Evolutionary conservation across 37 sponge, comb jelly and placozoan genomes (phyloP).

Genomic region (Lycopodina hypogea): DNA sequence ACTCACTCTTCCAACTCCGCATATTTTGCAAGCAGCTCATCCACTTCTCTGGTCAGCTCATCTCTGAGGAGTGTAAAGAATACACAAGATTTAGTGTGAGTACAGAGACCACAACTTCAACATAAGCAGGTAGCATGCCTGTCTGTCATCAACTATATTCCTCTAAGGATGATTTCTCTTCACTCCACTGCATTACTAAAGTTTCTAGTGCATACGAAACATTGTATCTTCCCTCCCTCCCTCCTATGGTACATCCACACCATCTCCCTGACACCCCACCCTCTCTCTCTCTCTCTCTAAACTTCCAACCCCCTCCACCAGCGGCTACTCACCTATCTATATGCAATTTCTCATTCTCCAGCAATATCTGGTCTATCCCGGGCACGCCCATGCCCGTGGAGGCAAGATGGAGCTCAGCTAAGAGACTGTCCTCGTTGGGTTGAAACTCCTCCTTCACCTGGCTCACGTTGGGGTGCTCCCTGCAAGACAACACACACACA

Average conservation of each 20-base stretch:
- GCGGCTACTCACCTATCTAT: constrained; percentile 37
- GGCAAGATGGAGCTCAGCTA: constrained; percentile 35
- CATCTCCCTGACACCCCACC: neutral
- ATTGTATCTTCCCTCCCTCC: neutral
- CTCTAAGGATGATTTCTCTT: too few relatives aligned
- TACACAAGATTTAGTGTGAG: too few relatives aligned
- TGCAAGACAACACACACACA: neutral
- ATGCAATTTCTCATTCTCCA: constrained; percentile 67
- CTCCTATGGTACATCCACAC: neutral
- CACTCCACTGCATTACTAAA: too few relatives aligned
- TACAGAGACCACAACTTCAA: too few relatives aligned
- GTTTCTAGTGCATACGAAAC: too few relatives aligned
- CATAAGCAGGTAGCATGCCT: neutral
- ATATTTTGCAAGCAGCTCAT: constrained; percentile 28
- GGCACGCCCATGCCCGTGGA: constrained; percentile 15
- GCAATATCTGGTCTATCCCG: constrained; percentile 56
- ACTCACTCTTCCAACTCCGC: constrained; percentile 24
- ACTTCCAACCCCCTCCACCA: neutral
- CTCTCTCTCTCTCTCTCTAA: neutral
- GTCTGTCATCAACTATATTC: too few relatives aligned
- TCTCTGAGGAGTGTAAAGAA: constrained; percentile 3
- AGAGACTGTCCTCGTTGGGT: constrained; percentile 35
- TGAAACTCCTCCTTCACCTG: constrained; percentile 13
- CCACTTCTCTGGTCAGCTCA: constrained; percentile 46
- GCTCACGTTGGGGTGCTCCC: neutral